phyloP scores from a whole-genome alignment of 2,113 vertebrate species.

The Amblyopsis rosae region DNA sequence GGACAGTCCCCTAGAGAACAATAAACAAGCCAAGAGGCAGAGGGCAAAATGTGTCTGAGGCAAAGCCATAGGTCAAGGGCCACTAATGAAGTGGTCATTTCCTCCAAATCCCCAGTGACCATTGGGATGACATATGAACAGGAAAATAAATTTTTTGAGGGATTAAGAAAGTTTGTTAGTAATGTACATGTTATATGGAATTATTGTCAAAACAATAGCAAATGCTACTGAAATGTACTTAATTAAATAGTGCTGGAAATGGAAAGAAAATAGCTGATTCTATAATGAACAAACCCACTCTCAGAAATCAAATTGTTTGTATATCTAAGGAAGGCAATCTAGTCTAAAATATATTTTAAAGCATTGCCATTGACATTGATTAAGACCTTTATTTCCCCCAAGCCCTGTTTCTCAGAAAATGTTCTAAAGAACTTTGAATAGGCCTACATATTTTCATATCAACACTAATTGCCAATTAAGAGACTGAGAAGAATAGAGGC shows the following conservation, averaged over 20 bases:
- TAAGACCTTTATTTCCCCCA: not conserved
- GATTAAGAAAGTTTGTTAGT: conserved; percentile 31
- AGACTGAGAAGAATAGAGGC: not conserved
- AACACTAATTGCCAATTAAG: conserved; percentile 4
- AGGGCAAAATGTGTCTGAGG: conserved; percentile 55
- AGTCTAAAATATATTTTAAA: too few species aligned
- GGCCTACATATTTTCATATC: not conserved
- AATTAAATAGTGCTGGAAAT: too few species aligned
- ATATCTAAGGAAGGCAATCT: too few species aligned
- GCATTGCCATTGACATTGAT: not conserved
- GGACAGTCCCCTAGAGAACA: conserved; percentile 69
- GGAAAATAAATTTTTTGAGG: conserved; percentile 19
- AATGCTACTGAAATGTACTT: too few species aligned
- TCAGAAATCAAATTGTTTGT: not conserved
- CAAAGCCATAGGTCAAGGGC: conserved; percentile 66
- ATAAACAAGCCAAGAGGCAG: conserved; percentile 58
- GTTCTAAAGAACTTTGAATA: not conserved
- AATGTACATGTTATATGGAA: too few species aligned
- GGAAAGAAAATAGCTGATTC: not conserved
- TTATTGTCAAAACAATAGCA: too few species aligned
- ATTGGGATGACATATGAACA: conserved; percentile 29
- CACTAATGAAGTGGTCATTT: conserved; percentile 73
- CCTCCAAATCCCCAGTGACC: conserved; percentile 66
- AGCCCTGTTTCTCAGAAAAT: not conserved
- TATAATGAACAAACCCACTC: not conserved